Base-by-base conservation (phyloP, 2,113 vertebrate genomes). In the Scomber colias region DNA sequence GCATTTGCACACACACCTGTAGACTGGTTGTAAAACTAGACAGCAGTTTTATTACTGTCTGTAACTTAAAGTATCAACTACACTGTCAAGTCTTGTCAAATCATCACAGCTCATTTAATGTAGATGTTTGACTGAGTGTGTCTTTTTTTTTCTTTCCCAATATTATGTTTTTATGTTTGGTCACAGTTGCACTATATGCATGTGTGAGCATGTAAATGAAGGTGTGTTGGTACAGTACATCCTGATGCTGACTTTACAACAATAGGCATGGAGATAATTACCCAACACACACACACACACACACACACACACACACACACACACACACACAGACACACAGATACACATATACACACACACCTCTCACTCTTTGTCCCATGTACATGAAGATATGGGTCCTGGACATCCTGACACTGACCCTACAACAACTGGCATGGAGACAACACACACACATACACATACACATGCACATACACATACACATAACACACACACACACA, bases 201-300 rank as follows among this genome's bases (percentile, higher is more conserved):
- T 86, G 77, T n/a, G 72, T 63, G n/a, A 71, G 49, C n/a, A 44
- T 80, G 81, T 64, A 51, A 55, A 55, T 21, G 30, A 55, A 71
- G 71, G 49, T 61, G 72, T 60, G 49, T 27, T 19, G 53, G 11
- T 4, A 2, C 44, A 40, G 56, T 46, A 68, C 49, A 53, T 77
- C 60, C 24, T 53, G 11, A 73, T 15, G 63, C 11, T 67, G 19
- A 72, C 31, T 51, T 0, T 1, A 54, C 31, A 31, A 27, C 62
- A 73, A 30, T 44, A 57, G 21, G 11, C 40, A 54, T 69, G 27
- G 11, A 11, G n/a, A 64, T 62, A 27, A 27, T 27, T 27, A 27
- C 24, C 24, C 24, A 3, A 78, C 1, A n/a, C 31, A n/a, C 51
- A 44, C 30, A 30, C 35, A 24, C 57, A 75, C 45, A 59, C 54